Conservation (phyloP, 1,140 invertebrate species). For the Penaeus vannamei region DNA sequence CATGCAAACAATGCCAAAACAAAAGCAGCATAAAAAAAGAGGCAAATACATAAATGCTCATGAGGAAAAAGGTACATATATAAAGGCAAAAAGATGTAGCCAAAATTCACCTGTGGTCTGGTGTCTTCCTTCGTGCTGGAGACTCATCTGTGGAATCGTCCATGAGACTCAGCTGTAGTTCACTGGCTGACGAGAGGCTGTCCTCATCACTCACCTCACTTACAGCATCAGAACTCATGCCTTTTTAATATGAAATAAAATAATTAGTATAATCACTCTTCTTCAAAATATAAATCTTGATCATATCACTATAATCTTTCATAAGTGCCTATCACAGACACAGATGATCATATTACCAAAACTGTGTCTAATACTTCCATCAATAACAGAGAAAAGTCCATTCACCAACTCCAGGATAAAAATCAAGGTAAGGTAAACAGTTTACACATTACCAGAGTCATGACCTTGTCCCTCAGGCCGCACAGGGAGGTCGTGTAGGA, state of each 20-base stretch:
- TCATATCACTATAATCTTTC: too few relatives aligned
- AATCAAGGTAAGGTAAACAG: too few relatives aligned
- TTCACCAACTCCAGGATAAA: too few relatives aligned
- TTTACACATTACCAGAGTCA: slow-evolving; percentile 32
- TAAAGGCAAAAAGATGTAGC: background rate
- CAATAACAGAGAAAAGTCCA: background rate
- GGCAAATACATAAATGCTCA: background rate
- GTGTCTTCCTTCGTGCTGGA: slow-evolving; percentile 54
- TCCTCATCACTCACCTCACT: slow-evolving; percentile 65
- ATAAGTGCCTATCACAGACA: too few relatives aligned
- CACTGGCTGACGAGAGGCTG: slow-evolving; percentile 61
- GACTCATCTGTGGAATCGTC: slow-evolving; percentile 53
- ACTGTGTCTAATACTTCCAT: too few relatives aligned
- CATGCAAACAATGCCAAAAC: too few relatives aligned
- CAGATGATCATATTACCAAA: too few relatives aligned
- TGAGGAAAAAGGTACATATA: background rate
- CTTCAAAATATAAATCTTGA: too few relatives aligned
- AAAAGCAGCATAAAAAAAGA: too few relatives aligned
- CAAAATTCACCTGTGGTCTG: slow-evolving; percentile 51
- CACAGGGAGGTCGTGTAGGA: slow-evolving; percentile 85
- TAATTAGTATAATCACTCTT: too few relatives aligned
- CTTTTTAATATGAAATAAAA: slow-evolving; percentile 1
- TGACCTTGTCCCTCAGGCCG: slow-evolving; percentile 53
- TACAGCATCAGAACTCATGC: slow-evolving; percentile 44
- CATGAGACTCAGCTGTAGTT: slow-evolving; percentile 50